A percentile compares a stretch with the other conserved stretches of the same genome.
Conservation (phyloP, 2,888 invertebrate genomes). For the Lacanobia oleracea region DNA sequence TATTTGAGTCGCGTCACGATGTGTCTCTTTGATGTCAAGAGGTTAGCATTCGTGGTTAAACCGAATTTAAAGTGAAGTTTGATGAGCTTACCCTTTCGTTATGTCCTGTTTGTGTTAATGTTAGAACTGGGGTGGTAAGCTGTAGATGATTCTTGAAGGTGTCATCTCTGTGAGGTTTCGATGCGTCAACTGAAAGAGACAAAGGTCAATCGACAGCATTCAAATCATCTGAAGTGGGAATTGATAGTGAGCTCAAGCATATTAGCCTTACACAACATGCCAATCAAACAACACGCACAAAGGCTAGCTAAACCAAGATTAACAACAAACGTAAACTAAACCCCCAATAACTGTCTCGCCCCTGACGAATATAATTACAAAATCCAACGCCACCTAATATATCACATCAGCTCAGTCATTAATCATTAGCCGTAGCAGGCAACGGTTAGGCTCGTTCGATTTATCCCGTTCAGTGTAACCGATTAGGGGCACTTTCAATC, state of each 20-base stretch:
- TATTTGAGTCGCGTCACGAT: slow-evolving; percentile 59
- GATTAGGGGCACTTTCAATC: slow-evolving; percentile 85
- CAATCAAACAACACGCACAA: slow-evolving; percentile 21
- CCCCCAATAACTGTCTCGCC: slow-evolving; percentile 47
- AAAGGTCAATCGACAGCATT: not conserved
- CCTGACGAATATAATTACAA: slow-evolving; percentile 64
- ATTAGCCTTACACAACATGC: not conserved
- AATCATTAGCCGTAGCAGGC: slow-evolving; percentile 71
- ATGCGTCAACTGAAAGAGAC: not conserved
- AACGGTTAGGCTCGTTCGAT: slow-evolving; percentile 68
- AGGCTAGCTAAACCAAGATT: slow-evolving; percentile 45
- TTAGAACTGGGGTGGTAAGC: not conserved
- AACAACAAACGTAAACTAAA: slow-evolving; percentile 45
- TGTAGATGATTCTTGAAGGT: not conserved
- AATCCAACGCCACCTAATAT: slow-evolving; percentile 68
- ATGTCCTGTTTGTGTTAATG: not conserved
- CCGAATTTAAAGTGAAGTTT: slow-evolving; percentile 48
- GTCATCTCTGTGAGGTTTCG: not conserved
- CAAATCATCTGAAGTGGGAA: not conserved
- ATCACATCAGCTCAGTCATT: slow-evolving; percentile 64
- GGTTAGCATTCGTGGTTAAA: slow-evolving; percentile 48
- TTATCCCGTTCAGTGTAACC: slow-evolving; percentile 75
- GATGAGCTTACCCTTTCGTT: slow-evolving; percentile 18
- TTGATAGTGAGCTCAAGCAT: not conserved
- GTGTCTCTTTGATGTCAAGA: slow-evolving; percentile 58